A percentile compares a stretch with the other conserved stretches of the same genome.
Evolutionary conservation across 1,140 invertebrate species (phyloP).

Genomic region (Drosophila melanogaster): DNA sequence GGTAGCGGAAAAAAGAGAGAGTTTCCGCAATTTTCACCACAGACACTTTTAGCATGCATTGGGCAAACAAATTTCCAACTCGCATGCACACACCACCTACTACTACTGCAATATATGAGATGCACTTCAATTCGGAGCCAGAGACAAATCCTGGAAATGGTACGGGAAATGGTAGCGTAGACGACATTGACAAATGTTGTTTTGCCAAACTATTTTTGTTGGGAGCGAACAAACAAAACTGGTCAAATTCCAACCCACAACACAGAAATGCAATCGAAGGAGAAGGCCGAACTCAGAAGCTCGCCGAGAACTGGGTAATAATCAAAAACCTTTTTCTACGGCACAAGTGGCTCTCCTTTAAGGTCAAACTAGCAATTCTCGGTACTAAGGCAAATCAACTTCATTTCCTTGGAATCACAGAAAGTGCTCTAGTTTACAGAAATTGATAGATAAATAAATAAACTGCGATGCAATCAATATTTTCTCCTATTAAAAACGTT

Average conservation of each 20-base stretch:
- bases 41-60: constrained; percentile 24
- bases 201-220: constrained; percentile 47
- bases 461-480: not conserved
- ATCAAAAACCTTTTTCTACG: constrained; percentile 2
- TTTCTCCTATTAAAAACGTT: not conserved
- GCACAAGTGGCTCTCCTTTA: constrained; percentile 4
- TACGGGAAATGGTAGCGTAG: not conserved
- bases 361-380: not conserved
- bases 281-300: constrained; percentile 1
- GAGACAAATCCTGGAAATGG: constrained; percentile 14
- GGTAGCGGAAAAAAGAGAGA: constrained; percentile 10
- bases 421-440: not conserved
- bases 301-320: not conserved
- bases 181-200: constrained; percentile 70
- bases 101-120: constrained; percentile 58
- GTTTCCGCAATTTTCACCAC: constrained; percentile 11
- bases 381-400: not conserved
- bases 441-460: not conserved
- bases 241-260: constrained; percentile 12
- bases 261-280: constrained; percentile 18
- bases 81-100: constrained; percentile 51
- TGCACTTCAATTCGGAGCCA: constrained; percentile 50
- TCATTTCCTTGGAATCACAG: not conserved
- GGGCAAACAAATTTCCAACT: constrained; percentile 62
- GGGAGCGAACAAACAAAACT: constrained; percentile 11